Conservation (phyloP, 2,113 vertebrate species). For the Arenaria interpres region DNA sequence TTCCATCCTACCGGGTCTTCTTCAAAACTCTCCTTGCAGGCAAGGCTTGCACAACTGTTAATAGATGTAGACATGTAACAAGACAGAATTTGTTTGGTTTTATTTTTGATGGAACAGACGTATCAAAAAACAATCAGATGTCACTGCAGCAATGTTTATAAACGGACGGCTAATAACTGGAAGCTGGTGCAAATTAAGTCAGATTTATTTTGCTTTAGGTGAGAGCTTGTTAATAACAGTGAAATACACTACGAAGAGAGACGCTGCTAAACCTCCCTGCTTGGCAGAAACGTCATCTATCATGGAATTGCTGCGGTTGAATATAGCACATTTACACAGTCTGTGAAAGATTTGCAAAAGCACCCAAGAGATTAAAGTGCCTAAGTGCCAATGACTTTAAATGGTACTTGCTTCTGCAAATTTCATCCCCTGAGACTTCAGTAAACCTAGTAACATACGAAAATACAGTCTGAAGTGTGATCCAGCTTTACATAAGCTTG, state of each 20-base stretch:
- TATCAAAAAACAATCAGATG: not conserved
- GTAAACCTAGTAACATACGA: not conserved
- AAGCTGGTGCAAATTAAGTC: conserved; percentile 21
- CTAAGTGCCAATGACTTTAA: conserved; percentile 46
- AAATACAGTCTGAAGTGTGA: not conserved
- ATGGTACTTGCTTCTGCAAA: conserved; percentile 38
- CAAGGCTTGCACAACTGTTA: not conserved
- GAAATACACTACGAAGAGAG: not conserved
- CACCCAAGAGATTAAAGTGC: conserved; percentile 49
- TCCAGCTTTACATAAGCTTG: not conserved
- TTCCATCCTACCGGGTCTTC: not conserved
- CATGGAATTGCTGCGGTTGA: not conserved
- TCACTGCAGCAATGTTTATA: not conserved
- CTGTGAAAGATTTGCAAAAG: conserved; percentile 47
- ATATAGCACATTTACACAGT: conserved; percentile 21
- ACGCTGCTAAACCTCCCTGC: not conserved
- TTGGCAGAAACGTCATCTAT: conserved; percentile 43
- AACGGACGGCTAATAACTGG: conserved; percentile 1
- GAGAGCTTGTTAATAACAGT: conserved; percentile 29
- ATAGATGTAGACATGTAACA: not conserved
- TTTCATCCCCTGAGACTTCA: conserved; percentile 15
- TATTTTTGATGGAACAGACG: not conserved
- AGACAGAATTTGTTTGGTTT: not conserved
- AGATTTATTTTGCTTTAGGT: conserved; percentile 36
- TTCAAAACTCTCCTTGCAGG: not conserved